Evolutionary conservation across 2,113 vertebrate genomes (phyloP), one percentile per base, ranked within the genome.

Genomic region (Lucifuga dentata): DNA sequence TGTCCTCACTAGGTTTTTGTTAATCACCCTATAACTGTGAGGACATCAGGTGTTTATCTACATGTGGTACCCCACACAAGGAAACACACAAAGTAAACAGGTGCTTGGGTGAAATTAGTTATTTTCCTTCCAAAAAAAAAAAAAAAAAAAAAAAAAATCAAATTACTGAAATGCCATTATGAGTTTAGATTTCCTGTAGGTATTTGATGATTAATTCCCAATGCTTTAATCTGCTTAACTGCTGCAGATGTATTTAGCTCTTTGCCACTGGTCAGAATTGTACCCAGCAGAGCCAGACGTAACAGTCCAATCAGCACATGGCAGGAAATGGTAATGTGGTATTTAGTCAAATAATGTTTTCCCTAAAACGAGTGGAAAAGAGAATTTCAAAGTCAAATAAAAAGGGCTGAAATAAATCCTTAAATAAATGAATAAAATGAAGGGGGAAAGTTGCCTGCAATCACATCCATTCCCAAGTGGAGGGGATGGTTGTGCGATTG

Each of bases 251-350:
- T 51, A 21, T 63, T 63, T 58, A 69, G 52, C 58, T 51, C 19
- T 35, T 39, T 62, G 79, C 77, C 70, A 53, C 15, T 5, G 63
- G 69, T 79, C 75, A 73, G 48, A 63, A 69, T 82, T 21, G 15
- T 63, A 75, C 49, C 26, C 62, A 23, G 44, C 62, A 43, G 66
- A 72, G 78, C 71, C 80, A 60, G 64, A 55, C 32, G 50, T 2
- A 53, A 23, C 39, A 59, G 26, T 68, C 44, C 44, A 48, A 68
- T 38, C 0, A 38, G 11, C n/a, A 21, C 9, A 16, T 36, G n/a
- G 51, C 56, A 38, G n/a, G 8, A 38, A 67, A 85, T 74, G 58
- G 6, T 72, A 74, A 86, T 69, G 77, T 66, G 55, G 35, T 59
- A 65, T 76, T 74, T 73, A 50, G 32, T 16, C 39, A 13, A 33